phyloP scores from a whole-genome alignment of 2,797 vertebrate genomes.

The Sebastes diploproa region DNA sequence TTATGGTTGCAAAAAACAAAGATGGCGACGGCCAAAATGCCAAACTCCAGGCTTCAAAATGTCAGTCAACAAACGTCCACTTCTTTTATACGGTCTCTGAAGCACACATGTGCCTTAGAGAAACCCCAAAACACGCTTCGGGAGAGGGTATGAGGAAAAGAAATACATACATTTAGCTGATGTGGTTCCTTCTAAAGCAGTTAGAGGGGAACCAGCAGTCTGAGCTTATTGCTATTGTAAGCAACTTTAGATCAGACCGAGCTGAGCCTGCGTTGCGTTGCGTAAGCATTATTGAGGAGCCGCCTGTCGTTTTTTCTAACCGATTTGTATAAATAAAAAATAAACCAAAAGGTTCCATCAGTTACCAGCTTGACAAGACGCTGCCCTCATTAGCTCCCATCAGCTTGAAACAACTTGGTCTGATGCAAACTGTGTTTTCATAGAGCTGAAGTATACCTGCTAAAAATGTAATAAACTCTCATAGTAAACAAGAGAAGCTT shows the following conservation, averaged over 20 bases:
- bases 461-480: background rate
- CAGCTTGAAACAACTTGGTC: background rate
- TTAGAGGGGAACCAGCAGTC: background rate
- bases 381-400: background rate
- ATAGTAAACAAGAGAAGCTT: background rate
- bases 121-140: background rate
- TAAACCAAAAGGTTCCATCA: background rate
- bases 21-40: no score
- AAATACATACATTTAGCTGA: background rate
- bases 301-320: background rate
- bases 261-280: background rate
- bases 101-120: conserved; percentile 8
- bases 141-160: background rate
- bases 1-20: no score
- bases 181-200: background rate
- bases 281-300: background rate
- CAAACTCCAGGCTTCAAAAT: no score
- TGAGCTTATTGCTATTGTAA: background rate
- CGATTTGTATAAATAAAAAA: background rate
- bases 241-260: background rate
- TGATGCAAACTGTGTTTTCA: background rate
- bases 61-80: no score
- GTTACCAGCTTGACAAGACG: background rate
- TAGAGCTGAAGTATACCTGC: background rate
- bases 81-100: background rate